These are phyloP conservation scores for Mactra quadrangularis DNA, from an alignment of 1,140 invertebrate species.

Conservation along the genomic window DNA sequence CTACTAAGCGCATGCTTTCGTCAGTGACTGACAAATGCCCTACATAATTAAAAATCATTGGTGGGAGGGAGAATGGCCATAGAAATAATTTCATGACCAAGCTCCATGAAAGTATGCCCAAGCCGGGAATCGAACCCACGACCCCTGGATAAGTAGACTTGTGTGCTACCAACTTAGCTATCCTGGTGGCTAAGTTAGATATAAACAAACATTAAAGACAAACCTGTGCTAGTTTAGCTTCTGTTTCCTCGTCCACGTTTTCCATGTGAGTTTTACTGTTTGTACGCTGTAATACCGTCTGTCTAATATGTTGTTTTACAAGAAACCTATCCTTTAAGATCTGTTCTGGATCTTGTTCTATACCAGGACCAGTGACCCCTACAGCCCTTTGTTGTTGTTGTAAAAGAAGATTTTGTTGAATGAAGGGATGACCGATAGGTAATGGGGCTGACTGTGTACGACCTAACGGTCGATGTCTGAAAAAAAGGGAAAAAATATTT, in stretches of 20 bases:
- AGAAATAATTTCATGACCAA: no score
- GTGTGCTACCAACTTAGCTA: no score
- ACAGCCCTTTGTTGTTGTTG: conserved; percentile 87
- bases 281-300: conserved; percentile 93
- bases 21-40: no score
- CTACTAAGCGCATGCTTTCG: no score
- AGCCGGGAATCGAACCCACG: no score
- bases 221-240: conserved; percentile 85
- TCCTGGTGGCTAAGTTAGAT: background rate
- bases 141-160: no score
- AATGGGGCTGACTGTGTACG: conserved; percentile 89
- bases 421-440: conserved; percentile 95
- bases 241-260: conserved; percentile 87
- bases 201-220: no score
- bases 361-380: conserved; percentile 39
- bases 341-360: conserved; percentile 56
- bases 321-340: conserved; percentile 66
- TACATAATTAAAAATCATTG: no score
- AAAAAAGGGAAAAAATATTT: conserved; percentile 11
- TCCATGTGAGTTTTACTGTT: conserved; percentile 88
- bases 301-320: conserved; percentile 91
- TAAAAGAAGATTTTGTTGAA: conserved; percentile 89
- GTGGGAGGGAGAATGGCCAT: no score
- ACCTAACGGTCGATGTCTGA: conserved; percentile 80
- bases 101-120: no score